Evolutionary conservation across 2,113 vertebrate genomes (phyloP).

Genomic region (Delphinus delphis): DNA sequence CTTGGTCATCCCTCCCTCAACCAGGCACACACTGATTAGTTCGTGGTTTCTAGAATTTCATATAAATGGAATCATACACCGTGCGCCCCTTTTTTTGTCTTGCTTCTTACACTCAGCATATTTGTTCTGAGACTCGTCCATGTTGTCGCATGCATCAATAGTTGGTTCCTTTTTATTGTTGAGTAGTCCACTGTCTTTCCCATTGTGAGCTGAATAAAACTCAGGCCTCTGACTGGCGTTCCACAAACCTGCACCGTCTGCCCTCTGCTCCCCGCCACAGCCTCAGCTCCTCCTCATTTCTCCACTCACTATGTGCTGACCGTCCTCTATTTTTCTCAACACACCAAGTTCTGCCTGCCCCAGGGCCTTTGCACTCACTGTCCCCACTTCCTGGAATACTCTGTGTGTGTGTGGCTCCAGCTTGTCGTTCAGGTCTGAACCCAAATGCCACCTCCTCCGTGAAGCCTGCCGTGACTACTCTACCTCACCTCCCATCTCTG

Average conservation of each 20-base stretch:
- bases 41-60: too few relatives aligned
- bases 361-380: too few relatives aligned
- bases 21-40: not conserved
- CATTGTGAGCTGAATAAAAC: not conserved
- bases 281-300: too few relatives aligned
- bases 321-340: not conserved
- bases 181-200: not conserved
- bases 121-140: not conserved
- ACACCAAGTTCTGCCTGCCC: not conserved
- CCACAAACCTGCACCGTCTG: fast-evolving
- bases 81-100: too few relatives aligned
- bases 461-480: not conserved
- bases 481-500: not conserved
- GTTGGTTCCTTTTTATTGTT: not conserved
- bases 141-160: not conserved
- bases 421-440: not conserved
- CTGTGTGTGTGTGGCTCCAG: not conserved
- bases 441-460: not conserved
- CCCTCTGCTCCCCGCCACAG: not conserved
- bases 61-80: too few relatives aligned
- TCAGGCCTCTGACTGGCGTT: too few relatives aligned
- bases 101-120: not conserved
- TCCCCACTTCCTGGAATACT: not conserved
- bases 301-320: not conserved
- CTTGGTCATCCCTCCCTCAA: not conserved